These are phyloP conservation scores for Melipona quadrifasciata DNA, from an alignment of 1,140 invertebrate genomes.

Conservation along the genomic window DNA sequence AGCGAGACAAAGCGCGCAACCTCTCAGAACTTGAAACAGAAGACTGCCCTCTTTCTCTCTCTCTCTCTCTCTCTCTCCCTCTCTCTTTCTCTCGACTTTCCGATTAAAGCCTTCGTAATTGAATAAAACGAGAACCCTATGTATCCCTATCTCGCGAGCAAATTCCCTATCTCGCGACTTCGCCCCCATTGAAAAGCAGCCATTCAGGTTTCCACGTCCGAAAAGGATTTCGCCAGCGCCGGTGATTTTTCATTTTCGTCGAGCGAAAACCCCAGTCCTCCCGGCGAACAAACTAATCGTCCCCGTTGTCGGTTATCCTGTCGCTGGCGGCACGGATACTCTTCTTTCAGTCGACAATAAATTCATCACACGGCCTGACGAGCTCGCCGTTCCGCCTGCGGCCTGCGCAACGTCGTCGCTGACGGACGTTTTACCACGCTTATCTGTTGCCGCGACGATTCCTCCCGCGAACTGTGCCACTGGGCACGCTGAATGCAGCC, in stretches of 20 bases:
- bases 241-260: not conserved
- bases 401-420: not conserved
- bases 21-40: not conserved
- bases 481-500: constrained; percentile 1
- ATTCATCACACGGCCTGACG: constrained; percentile 48
- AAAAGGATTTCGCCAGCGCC: not conserved
- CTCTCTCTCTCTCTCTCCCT: no score
- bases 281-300: constrained; percentile 33
- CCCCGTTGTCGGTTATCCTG: constrained; percentile 27
- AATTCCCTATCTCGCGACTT: not conserved
- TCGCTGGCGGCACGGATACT: constrained; percentile 14
- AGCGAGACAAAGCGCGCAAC: not conserved
- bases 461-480: constrained; percentile 32
- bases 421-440: constrained; percentile 47
- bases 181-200: not conserved
- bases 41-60: not conserved
- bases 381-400: not conserved
- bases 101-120: not conserved
- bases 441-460: constrained; percentile 32
- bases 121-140: not conserved
- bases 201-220: not conserved
- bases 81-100: no score
- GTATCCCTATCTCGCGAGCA: not conserved
- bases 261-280: not conserved
- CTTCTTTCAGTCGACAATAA: constrained; percentile 37